Evolutionary conservation across 2,888 invertebrate species (phyloP), one percentile per base, ranked within the genome.

Genomic region (Megaustenia siamemsis): DNA sequence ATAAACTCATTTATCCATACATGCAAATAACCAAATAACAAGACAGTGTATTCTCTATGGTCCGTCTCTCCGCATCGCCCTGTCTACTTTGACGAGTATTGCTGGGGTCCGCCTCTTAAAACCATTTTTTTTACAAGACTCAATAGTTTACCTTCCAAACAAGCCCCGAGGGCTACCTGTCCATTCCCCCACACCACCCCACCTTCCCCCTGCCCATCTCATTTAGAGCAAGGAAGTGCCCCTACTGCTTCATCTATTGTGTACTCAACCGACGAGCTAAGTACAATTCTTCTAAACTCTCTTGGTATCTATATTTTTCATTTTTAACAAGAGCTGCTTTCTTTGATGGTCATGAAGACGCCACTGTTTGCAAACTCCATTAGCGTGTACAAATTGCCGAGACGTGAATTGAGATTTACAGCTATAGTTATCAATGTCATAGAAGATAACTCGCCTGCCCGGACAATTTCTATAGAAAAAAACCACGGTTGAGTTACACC

Each of bases 291-390:
- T 45, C 45, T 28, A 38, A 79, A 66, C 32, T 71, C 53, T 53
- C 15, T 53, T 56, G 35, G 12, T 38, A 40, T 69, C 49, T 81
- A 71, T 18, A 32, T 69, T 15, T 69, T n/a, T 68, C 53, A 24
- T 49, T 45, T 69, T n/a, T 32, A 35, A 45, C 66, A 53, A 56
- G 56, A 49, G 24, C 32, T 24, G 8, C 35, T 69, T 71, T 68
- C 45, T 68, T 71, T 53, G 69, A 53, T 53, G 10, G 68, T 40
- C 15, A 66, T 53, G 71, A n/a, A 24, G 81, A 81, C 56, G 69
- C 53, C 53, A 71, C 69, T 84, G 79, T 84, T 84, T 84, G 84
- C 79, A 84, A 84, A 84, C 84, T 84, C 79, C 71, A 79, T 35
- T 79, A 79, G 56, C n/a, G 69, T 84, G 84, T 79, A 84, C 73